Base-by-base conservation (phyloP, 1,140 invertebrate species). In the Drosophila melanogaster region DNA sequence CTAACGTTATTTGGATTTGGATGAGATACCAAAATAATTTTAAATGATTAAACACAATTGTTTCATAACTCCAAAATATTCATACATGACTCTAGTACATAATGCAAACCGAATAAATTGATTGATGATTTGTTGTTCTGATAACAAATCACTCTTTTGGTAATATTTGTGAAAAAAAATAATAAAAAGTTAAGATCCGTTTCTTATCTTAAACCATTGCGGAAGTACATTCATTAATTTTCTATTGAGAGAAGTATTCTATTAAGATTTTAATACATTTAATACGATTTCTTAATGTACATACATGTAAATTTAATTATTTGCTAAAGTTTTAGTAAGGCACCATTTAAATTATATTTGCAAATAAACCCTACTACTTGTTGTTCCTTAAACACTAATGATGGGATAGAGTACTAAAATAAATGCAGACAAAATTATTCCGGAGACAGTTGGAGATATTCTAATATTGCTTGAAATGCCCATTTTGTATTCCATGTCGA, bases 401-500 rank as follows among this genome's bases (percentile, higher is more conserved):
- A 46, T 67, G 44, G 33, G 57, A 47, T 38, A 75, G 60, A 60
- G 14, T 40, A 58, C 57, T 49, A 80, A 58, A 41, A 83, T 51
- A 58, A 83, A 17, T 24, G 40, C 55, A 26, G 55, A n/a, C 46
- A 89, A 47, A 35, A 87, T 49, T 22, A 71, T 54, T 69, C 56
- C 50, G 50, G 12, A 44, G 11, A 77, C 15, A 14, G 55, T 49
- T 14, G 60, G 43, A 43, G 41, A 53, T 67, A 74, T 56, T 60
- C 51, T 74, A 50, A 69, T 78, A 61, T 65, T 66, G 50, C 75
- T 67, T 7, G 91, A 83, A 38, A 90, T 89, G 43, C 90, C 89
- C 81, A 92, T 91, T 72, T 92, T 92, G 44, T 92, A 92, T 85
- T 92, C 91, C 89, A 92, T 92, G 69, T 92, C 92, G 33, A 92